Percentiles rank a stretch among this genome's conserved stretches.
These are phyloP conservation scores for Darevskia mixta DNA, from an alignment of 2,797 vertebrate genomes.

Conservation along the genomic window DNA sequence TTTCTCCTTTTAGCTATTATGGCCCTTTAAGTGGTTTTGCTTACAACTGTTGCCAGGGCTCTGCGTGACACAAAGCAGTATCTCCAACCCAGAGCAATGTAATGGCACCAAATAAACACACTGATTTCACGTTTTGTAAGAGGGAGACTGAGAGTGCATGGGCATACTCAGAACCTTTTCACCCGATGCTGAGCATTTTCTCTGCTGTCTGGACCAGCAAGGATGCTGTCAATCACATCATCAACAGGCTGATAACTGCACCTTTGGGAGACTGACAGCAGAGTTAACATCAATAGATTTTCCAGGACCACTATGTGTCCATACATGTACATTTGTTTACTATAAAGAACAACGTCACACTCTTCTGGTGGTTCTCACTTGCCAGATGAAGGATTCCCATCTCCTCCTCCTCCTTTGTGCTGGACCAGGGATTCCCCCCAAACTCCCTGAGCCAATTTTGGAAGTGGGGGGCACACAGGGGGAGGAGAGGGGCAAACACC, in stretches of 20 bases:
- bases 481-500: no score
- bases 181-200: background rate
- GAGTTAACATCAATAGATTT: background rate
- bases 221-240: background rate
- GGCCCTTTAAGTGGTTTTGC: background rate
- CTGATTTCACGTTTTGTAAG: background rate
- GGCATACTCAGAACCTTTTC: background rate
- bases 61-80: background rate
- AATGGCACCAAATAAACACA: background rate
- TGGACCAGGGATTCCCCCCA: no score
- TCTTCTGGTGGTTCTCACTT: no score
- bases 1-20: conserved; percentile 1
- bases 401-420: no score
- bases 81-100: background rate
- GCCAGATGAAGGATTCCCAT: no score
- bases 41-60: background rate
- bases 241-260: background rate
- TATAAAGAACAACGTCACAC: no score
- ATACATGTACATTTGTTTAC: no score
- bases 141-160: background rate
- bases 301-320: no score
- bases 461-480: no score
- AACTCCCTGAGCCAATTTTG: no score
- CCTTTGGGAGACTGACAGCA: background rate
- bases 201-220: background rate